Base-by-base conservation (phyloP, 2,888 invertebrate species). In the Lasioglossum malachurum region DNA sequence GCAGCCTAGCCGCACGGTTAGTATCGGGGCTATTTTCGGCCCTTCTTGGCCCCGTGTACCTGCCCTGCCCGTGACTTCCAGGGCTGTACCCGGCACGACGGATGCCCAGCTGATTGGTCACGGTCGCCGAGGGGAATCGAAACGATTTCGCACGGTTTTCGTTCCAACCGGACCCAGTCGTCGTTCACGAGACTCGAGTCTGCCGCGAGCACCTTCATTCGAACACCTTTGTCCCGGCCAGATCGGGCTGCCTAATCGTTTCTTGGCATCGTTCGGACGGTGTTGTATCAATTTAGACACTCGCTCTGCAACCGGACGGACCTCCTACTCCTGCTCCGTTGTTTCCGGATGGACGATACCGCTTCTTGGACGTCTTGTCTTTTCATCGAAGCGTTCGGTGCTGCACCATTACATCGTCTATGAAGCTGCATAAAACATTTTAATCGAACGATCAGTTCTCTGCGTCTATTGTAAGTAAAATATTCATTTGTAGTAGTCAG, bases 11-110 rank as follows among this genome's bases (percentile, higher is more conserved):
- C 53, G 53, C 53, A 57, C 83, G 88, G 86, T 84, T 87, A 69
- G 82, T 79, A 79, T 81, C 69, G 82, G 3, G 81, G 88, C 90
- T 91, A 91, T 91, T 90, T 89, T 91, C 83, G 88, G 87, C 73
- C 75, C 78, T 67, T 76, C 31, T 78, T 31, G 8, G 49, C 31
- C 78, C 49, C 67, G 19, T 46, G 78, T 90, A 88, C 84, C 87
- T 89, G 86, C 76, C 74, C 53, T 80, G 64, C 81, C 49, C n/a
- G 67, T 75, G 69, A 53, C 67, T 74, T 72, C 44, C 60, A 57
- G 74, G 78, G 53, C 78, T 71, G 78, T 82, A 80, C 71, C 78
- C 73, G 41, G 16, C 44, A 19, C 64, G 81, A 77, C 72, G 81
- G 86, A 90, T 84, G 83, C 80, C 73, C 71, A 71, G 41, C 67